Conservation (phyloP, 2,113 vertebrate genomes). For the Microtus oregoni region DNA sequence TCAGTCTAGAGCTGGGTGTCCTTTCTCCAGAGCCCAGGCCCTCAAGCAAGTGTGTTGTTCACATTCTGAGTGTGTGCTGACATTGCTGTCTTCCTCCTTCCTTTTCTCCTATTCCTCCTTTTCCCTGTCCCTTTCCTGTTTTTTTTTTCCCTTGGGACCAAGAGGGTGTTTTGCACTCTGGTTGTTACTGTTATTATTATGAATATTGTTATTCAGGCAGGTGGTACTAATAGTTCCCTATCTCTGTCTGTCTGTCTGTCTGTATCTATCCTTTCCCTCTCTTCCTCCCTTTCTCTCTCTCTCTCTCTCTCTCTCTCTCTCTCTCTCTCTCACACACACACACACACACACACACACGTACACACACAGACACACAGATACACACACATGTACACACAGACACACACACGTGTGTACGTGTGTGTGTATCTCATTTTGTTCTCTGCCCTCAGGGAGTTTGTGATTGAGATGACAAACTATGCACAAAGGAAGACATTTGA, state of each 20-base stretch:
- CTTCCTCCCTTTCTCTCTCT: too few relatives aligned
- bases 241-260: too few relatives aligned
- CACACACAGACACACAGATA: rapidly evolving
- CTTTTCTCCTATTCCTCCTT: background rate
- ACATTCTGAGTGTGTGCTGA: background rate
- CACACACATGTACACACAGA: too few relatives aligned
- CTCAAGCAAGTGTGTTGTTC: too few relatives aligned
- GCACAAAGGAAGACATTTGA: background rate
- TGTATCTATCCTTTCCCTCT: too few relatives aligned
- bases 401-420: rapidly evolving
- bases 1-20: background rate
- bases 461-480: background rate
- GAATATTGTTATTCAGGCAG: background rate
- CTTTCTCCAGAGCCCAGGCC: background rate
- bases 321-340: background rate
- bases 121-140: background rate
- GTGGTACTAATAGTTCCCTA: background rate
- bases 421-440: background rate
- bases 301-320: background rate
- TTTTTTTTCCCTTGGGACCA: background rate
- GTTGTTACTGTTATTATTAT: too few relatives aligned
- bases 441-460: background rate
- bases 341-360: too few relatives aligned
- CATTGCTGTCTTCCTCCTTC: background rate
- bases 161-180: background rate